These are phyloP conservation scores for Rhabdophis nuchalis DNA, from an alignment of 2,797 vertebrate species.

Conservation along the genomic window DNA sequence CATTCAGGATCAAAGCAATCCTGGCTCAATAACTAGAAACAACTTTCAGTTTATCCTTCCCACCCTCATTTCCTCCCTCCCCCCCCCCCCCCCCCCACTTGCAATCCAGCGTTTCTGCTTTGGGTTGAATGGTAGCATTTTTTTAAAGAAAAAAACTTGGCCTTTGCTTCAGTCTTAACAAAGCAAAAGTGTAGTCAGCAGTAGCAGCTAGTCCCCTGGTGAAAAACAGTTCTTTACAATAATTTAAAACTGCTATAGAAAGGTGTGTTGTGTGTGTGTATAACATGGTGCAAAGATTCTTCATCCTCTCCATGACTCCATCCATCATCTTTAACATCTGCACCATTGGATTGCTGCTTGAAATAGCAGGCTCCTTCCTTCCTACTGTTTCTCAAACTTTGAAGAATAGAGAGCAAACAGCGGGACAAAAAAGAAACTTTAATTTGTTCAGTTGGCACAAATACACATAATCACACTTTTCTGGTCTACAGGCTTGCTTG, in stretches of 20 bases:
- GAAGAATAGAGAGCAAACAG: background rate
- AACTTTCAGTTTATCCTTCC: background rate
- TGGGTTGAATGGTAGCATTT: background rate
- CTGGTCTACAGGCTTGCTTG: background rate
- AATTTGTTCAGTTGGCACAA: background rate
- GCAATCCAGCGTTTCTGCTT: background rate
- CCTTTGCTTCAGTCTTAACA: background rate
- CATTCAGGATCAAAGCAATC: background rate
- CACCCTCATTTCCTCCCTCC: too few relatives aligned
- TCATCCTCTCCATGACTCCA: background rate
- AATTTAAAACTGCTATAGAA: background rate
- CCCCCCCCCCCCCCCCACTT: too few relatives aligned
- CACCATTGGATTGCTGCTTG: background rate
- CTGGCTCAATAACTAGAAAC: background rate
- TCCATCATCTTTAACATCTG: background rate
- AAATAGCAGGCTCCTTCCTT: background rate
- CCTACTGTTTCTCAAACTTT: background rate
- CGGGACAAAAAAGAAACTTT: background rate
- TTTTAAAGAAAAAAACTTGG: background rate
- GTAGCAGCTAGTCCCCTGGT: background rate
- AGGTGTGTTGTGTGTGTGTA: background rate
- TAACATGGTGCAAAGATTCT: background rate
- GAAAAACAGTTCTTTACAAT: background rate
- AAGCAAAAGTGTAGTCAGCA: background rate
- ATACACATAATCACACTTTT: background rate